Evolutionary conservation across 2,888 invertebrate genomes (phyloP), one percentile per base, ranked within the genome.

Genomic region (Nomada lathburiana): DNA sequence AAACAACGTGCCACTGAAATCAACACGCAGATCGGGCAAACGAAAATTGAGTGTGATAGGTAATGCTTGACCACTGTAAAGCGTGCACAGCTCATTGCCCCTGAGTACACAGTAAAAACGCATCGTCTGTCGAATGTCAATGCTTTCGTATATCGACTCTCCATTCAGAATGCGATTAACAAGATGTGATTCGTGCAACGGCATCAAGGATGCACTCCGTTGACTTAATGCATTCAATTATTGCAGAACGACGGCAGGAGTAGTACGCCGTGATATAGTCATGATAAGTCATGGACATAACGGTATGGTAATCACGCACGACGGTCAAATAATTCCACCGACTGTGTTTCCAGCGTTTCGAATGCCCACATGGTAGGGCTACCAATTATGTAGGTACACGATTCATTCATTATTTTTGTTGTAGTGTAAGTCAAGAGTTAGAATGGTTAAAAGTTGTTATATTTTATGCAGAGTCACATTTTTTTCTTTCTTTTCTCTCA

Each of bases 61-160:
- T 11, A 50, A 2, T 16, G 47, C 23, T 50, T 10, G 26, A 42
- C 36, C 16, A 16, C 23, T 20, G 2, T 11, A 55, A 73, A 65
- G 29, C 26, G 20, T n/a, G 55, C 20, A 18, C 36, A 16, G 50
- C 60, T 62, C 50, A 57, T 78, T 75, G 53, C n/a, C 75, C 42
- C 42, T n/a, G 47, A 64, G 18, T 11, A 68, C 47, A 52, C 57
- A 42, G 18, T 52, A 76, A 69, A 63, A 76, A 68, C 59, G 16
- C 26, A 50, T 16, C 60, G 42, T 26, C 36, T 29, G 69, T 42
- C 42, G 29, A 26, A 36, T 13, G 47, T n/a, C 36, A 20, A 73
- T 52, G 42, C 3, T 52, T 20, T 1, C 59, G 65, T 44, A 10
- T 67, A 74, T 77, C 50, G 72, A 76, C 44, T 29, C 57, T 50